Evolutionary conservation across 1,140 invertebrate species (phyloP), one percentile per base, ranked within the genome.

Genomic region (Pentalonia nigronervosa): DNA sequence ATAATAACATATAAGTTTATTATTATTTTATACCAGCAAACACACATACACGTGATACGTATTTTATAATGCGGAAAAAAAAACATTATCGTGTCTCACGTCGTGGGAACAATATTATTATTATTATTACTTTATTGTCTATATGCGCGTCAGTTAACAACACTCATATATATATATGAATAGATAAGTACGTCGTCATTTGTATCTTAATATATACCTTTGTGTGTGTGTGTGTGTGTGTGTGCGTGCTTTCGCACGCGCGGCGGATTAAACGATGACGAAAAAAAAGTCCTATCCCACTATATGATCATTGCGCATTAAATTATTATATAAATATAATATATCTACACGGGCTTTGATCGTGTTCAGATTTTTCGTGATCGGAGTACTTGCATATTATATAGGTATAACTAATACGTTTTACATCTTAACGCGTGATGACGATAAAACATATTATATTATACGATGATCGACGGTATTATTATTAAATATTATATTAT

Each of bases 91-190:
- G 60, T 76, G 60, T 76, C n/a, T 30, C n/a, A 76, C n/a, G 60
- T n/a, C 60, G 60, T 76, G 60, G 60, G 60, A 76, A 76, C 60
- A 76, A n/a, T n/a, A 76, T 76, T 76, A 76, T 76, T 76, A 76
- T 67, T 67, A 67, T 67, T 76, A 76, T 41, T 41, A 41, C 41
- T 41, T 41, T 76, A 76, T 67, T 67, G 60, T 67, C 30, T 67
- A 30, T 56, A 21, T 30, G 60, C 60, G 60, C 60, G 21, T 21
- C 30, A 25, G 60, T 67, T 67, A 67, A 67, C 11, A 30, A 30
- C 4, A 67, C 25, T 25, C 7, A 8, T 56, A 14, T 67, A 67
- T 67, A 25, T n/a, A 11, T 60, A 25, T 25, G 11, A n/a, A 30
- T 30, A 20, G 2, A 53, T 11, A 67, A 1, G 60, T 67, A 14